Percentiles rank a stretch among this genome's conserved stretches.
These are phyloP conservation scores for Sebastes itinus DNA, from an alignment of 2,797 vertebrate species.

Conservation along the genomic window DNA sequence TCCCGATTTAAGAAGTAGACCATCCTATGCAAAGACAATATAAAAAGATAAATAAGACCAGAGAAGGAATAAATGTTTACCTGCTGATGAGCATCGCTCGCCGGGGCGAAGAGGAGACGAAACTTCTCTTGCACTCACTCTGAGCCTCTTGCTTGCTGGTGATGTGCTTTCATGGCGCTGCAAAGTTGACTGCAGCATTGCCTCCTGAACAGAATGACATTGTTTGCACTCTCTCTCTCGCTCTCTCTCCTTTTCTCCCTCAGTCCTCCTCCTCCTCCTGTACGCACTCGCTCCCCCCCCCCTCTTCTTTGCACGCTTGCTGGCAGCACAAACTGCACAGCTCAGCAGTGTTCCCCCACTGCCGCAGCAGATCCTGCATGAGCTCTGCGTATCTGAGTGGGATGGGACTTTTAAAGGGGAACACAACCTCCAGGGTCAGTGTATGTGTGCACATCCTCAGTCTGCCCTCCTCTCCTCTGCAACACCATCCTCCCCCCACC, in stretches of 20 bases:
- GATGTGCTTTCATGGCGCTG: conserved; percentile 79
- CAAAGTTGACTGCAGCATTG: conserved; percentile 92
- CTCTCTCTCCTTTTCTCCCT: conserved; percentile 38
- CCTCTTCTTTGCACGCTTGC: conserved; percentile 79
- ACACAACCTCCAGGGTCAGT: conserved; percentile 86
- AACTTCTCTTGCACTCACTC: conserved; percentile 82
- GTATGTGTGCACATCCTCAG: conserved; percentile 70
- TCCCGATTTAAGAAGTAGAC: conserved; percentile 50
- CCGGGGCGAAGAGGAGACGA: conserved; percentile 61
- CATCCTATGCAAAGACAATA: conserved; percentile 10
- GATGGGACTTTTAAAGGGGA: conserved; percentile 92
- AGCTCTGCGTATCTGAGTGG: conserved; percentile 89
- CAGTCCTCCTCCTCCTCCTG: conserved; percentile 63
- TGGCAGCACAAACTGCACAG: conserved; percentile 90
- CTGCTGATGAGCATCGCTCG: conserved; percentile 41
- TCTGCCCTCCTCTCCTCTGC: conserved; percentile 63
- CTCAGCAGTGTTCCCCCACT: conserved; percentile 89
- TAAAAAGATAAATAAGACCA: conserved; percentile 30
- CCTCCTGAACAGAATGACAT: conserved; percentile 91
- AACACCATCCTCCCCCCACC: conserved; percentile 7
- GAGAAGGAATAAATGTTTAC: conserved; percentile 58
- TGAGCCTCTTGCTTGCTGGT: conserved; percentile 67
- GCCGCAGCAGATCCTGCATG: conserved; percentile 87
- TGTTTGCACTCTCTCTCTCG: conserved; percentile 83
- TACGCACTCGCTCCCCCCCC: conserved; percentile 68